Evolutionary conservation across 2,113 vertebrate genomes (phyloP).

Genomic region (Lipophrys pholis): DNA sequence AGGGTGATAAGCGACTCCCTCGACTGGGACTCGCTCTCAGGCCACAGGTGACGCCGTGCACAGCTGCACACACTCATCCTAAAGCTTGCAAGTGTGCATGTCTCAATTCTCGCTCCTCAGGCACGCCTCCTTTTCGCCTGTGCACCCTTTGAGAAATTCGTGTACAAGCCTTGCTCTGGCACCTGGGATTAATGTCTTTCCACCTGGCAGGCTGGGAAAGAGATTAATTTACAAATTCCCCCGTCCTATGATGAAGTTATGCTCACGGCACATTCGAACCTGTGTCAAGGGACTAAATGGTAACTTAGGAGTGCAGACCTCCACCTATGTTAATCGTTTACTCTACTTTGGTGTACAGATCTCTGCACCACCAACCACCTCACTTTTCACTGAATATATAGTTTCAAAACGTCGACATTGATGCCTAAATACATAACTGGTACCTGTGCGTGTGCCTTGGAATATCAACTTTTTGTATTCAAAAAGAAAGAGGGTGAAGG

Average conservation of each 20-base stretch:
- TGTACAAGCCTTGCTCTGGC: constrained; percentile 30
- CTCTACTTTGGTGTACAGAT: too few species aligned
- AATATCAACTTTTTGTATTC: too few species aligned
- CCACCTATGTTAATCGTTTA: too few species aligned
- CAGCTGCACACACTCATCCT: constrained; percentile 19
- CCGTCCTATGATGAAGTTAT: background rate
- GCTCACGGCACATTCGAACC: too few species aligned
- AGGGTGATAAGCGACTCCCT: constrained; percentile 49
- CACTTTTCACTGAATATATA: too few species aligned
- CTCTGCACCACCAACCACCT: too few species aligned
- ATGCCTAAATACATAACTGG: too few species aligned
- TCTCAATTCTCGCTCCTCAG: background rate
- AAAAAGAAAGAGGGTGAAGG: too few species aligned
- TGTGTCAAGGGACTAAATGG: too few species aligned
- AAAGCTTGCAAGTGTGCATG: background rate
- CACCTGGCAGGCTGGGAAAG: constrained; percentile 30
- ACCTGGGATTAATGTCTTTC: constrained; percentile 47
- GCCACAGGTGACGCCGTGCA: constrained; percentile 43
- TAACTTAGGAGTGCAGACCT: too few species aligned
- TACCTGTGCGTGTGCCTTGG: too few species aligned
- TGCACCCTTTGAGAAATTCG: constrained; percentile 29
- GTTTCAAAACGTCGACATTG: too few species aligned
- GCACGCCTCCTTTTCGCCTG: constrained; percentile 25
- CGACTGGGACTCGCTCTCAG: constrained; percentile 11
- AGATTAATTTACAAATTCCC: constrained; percentile 13